Base-by-base conservation (phyloP, 2,113 vertebrate species). In the Crotophaga sulcirostris region DNA sequence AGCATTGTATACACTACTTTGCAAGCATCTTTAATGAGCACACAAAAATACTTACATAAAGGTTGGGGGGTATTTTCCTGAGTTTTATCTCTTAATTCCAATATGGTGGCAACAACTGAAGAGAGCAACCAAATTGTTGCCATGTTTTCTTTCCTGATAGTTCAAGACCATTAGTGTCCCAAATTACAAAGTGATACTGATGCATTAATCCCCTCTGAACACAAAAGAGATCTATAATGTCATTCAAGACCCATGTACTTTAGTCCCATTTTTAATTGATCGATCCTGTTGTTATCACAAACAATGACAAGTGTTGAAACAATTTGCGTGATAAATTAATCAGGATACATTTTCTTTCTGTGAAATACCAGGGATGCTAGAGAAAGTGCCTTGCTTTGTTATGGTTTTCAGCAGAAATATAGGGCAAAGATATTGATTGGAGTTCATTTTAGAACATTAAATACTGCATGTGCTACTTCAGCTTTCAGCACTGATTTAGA, bases 81-180 rank as follows among this genome's bases (percentile, higher is more conserved):
- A 93, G 34, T 94, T 89, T 94, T 91, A 26, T 64, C 70, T 95
- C 84, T 95, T 80, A 70, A 60, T 94, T 93, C 89, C 74, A 86
- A 28, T 79, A 64, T 85, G 70, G 34, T 78, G 63, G 74, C 90
- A 95, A 45, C 63, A 95, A 60, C 94, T 93, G 80, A 83, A 54
- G 13, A 92, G 70, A 96, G 47, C 63, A 91, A 77, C 77, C 62
- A 47, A 40, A 94, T 94, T 89, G 69, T 94, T 94, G 56, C 7
- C 11, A 2, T 93, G 67, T 94, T 95, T 97, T 75, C 52, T 77
- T 95, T 93, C 67, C 70, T 84, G 40, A 47, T 92, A 90, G 67
- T 87, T 98, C 84, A 93, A 87, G 80, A 81, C 94, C 97, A 96
- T 93, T 96, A 89, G 78, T 95, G 78, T 73, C 67, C 55, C 89